Base-by-base conservation (phyloP, 2,888 invertebrate genomes). In the Nephrotoma flavescens region DNA sequence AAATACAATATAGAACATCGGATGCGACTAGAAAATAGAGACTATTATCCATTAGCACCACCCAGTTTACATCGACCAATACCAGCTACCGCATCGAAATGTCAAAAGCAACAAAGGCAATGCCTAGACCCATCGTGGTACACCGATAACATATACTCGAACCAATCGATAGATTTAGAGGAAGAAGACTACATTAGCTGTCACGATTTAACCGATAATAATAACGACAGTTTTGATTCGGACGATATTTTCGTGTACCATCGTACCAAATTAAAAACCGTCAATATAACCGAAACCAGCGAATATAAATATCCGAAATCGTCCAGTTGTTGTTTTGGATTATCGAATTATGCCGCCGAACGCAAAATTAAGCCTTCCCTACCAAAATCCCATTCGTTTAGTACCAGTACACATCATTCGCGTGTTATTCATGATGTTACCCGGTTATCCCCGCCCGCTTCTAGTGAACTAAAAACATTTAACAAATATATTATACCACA, bases 101-200 rank as follows among this genome's bases (percentile, higher is more conserved):
- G 41, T 15, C 41, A 57, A 9, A 12, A 41, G 9, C 89, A 90
- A 86, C 91, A 91, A 9, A 89, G 90, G 87, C 91, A 91, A 84
- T 90, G 91, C 87, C 89, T 92, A 15, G 91, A 92, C 87, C 90
- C 92, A 87, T 90, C 90, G 71, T 92, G 92, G 92, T 92, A 92
- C 86, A 92, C 92, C 86, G 92, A 92, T 88, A 92, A 92, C 88
- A 92, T 92, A 15, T 92, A 92, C 88, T 91, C 91, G 42, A 92
- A 92, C 88, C 90, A 90, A 85, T 92, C 92, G 4, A 91, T 92
- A 86, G 92, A 92, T 88, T 88, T 91, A 85, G 91, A 91, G 86
- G 90, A 90, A 45, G 91, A 91, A 86, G 91, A 91, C 86, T 91
- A 91, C 87, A 89, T 90, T 87, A 90, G 90, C 83, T 89, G 88